Base-by-base conservation (phyloP, 2,888 invertebrate genomes). In the Aelia acuminata region DNA sequence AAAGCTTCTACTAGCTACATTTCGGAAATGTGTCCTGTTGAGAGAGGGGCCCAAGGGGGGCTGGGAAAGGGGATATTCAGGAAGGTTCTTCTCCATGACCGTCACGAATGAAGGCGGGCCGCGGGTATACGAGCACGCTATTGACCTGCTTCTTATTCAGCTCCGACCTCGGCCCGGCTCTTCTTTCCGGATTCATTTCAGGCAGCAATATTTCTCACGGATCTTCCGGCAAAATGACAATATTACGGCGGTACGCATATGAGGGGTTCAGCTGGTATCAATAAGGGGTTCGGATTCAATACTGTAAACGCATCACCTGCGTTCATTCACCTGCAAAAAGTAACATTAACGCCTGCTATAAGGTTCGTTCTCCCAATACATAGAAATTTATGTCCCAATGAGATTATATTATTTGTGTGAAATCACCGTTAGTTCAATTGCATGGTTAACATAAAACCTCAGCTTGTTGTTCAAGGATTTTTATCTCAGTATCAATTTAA, bases 81-180 rank as follows among this genome's bases (percentile, higher is more conserved):
- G 31, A 8, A 70, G 63, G 63, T 70, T 70, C 35, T 31, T 70
- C 35, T 70, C 63, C 63, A 70, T 70, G 63, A 35, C 31, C 63
- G 63, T 70, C 63, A 70, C 63, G 63, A 35, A 70, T 35, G 63
- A 22, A 70, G 63, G 18, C 1, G n/a, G 18, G 22, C 35, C n/a
- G n/a, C n/a, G n/a, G n/a, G n/a, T n/a, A n/a, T n/a, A n/a, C n/a
- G n/a, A n/a, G n/a, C n/a, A 31, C 20, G 35, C 63, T 70, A 70
- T 70, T 80, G 80, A 80, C 80, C 80, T 80, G 26, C 22, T 80
- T 80, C n/a, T 80, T 80, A 80, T 80, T 80, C 80, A n/a, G 80
- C 22, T 80, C 80, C 43, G 63, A 70, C 63, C 63, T 70, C 63
- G 63, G 63, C 7, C 15, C 35, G 3, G 22, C 43, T 43, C 43